Conservation (phyloP, 1,140 invertebrate species). For the Brachionus calyciflorus region DNA sequence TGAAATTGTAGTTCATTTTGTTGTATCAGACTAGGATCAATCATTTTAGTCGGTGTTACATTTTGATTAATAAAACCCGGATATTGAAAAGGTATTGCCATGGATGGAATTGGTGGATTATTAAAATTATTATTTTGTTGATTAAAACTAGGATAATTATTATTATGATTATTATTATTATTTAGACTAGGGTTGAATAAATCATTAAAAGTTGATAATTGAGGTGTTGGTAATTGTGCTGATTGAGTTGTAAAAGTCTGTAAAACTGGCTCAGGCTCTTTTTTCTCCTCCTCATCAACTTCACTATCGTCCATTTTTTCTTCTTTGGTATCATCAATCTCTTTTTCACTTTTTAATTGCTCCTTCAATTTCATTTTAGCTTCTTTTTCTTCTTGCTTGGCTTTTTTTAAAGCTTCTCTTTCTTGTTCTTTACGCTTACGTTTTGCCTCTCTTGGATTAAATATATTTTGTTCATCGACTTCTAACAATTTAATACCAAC, state of each 20-base stretch:
- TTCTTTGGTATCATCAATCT: conserved; percentile 48
- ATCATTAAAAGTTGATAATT: conserved; percentile 28
- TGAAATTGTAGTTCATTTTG: too few species aligned
- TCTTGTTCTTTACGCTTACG: conserved; percentile 68
- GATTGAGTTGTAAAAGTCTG: neutral
- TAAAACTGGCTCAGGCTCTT: neutral
- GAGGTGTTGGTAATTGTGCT: conserved; percentile 6
- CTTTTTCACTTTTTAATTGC: conserved; percentile 52
- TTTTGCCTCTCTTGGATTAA: conserved; percentile 36
- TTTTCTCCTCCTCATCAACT: neutral
- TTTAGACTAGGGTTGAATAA: neutral
- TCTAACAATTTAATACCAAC: conserved; percentile 40
- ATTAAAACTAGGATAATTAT: neutral
- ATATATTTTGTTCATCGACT: conserved; percentile 1
- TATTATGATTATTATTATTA: conserved; percentile 2
- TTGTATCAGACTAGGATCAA: neutral
- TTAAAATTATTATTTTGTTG: too few species aligned
- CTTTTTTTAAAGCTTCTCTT: conserved; percentile 69
- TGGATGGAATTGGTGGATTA: too few species aligned
- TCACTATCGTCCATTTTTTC: neutral
- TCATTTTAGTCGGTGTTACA: conserved; percentile 18
- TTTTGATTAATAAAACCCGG: neutral
- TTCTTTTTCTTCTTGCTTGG: conserved; percentile 60
- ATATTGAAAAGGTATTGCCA: neutral
- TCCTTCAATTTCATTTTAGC: conserved; percentile 50